phyloP scores from a whole-genome alignment of 2,797 vertebrate genomes.

The Neosilurus hyrtlii region DNA sequence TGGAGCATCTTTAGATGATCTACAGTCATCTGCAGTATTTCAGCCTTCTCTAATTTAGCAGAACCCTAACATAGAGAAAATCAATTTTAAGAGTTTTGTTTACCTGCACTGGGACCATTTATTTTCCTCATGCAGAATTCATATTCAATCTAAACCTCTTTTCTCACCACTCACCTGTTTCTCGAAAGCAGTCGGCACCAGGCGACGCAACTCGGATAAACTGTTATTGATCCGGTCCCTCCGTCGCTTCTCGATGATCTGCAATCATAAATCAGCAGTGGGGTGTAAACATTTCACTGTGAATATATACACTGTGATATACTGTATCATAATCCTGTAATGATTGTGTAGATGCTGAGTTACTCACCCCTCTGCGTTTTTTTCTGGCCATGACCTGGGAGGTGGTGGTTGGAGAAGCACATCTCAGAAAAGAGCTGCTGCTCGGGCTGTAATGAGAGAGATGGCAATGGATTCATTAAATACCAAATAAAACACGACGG shows the following conservation, averaged over 20 bases:
- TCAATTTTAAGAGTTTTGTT: not conserved
- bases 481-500: not conserved
- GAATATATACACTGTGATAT: not conserved
- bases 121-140: not conserved
- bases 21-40: conserved; percentile 96
- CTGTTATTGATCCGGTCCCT: conserved; percentile 96
- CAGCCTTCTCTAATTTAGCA: conserved; percentile 94
- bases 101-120: not conserved
- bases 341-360: not conserved
- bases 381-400: conserved; percentile 92
- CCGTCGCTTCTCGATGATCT: conserved; percentile 96
- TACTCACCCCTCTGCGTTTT: conserved; percentile 89
- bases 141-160: not conserved
- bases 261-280: conserved; percentile 31
- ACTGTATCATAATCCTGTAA: not conserved
- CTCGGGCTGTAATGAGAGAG: conserved; percentile 69
- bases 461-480: not conserved
- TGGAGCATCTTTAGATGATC: conserved; percentile 97
- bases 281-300: not conserved
- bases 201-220: conserved; percentile 85
- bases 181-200: conserved; percentile 91
- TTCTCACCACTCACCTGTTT: conserved; percentile 86
- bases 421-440: conserved; percentile 77
- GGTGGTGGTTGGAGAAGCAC: conserved; percentile 84
- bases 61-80: conserved; percentile 75